A percentile compares a stretch with the other conserved stretches of the same genome.
Evolutionary conservation across 1,140 invertebrate species (phyloP).

Genomic region (Papilio machaon): DNA sequence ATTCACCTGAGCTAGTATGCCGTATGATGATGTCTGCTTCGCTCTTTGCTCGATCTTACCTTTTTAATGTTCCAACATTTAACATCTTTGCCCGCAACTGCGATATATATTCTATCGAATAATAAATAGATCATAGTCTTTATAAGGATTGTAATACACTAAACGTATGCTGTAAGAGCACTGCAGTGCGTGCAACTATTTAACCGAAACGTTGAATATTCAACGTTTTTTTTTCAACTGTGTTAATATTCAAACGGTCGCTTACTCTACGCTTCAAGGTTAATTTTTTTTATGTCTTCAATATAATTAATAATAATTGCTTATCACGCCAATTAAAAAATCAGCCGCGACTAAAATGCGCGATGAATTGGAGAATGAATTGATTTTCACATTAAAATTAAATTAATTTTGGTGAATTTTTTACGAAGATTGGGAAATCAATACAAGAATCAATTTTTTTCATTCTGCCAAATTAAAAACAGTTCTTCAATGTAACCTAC

Average conservation of each 20-base stretch:
- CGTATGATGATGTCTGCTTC: no score
- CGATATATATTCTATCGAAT: background rate
- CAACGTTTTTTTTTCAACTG: conserved; percentile 62
- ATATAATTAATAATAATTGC: conserved; percentile 56
- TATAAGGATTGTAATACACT: conserved; percentile 15
- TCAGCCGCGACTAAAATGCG: background rate
- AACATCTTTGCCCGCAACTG: no score
- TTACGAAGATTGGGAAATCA: no score
- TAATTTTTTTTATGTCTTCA: conserved; percentile 60
- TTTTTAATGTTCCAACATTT: no score
- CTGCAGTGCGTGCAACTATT: conserved; percentile 60
- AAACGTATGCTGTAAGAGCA: conserved; percentile 27
- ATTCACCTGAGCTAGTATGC: no score
- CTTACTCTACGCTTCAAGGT: conserved; percentile 70
- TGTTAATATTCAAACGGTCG: conserved; percentile 70
- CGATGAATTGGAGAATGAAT: background rate
- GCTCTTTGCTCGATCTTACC: no score
- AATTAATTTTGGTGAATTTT: no score
- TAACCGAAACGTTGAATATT: conserved; percentile 74
- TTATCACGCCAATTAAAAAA: background rate
- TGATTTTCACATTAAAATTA: no score
- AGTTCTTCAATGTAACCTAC: no score
- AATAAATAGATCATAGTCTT: conserved; percentile 19
- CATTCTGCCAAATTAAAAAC: no score
- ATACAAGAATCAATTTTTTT: no score